Evolutionary conservation across 2,888 invertebrate genomes (phyloP), one percentile per base, ranked within the genome.

Genomic region (Ornithoptera priamus): DNA sequence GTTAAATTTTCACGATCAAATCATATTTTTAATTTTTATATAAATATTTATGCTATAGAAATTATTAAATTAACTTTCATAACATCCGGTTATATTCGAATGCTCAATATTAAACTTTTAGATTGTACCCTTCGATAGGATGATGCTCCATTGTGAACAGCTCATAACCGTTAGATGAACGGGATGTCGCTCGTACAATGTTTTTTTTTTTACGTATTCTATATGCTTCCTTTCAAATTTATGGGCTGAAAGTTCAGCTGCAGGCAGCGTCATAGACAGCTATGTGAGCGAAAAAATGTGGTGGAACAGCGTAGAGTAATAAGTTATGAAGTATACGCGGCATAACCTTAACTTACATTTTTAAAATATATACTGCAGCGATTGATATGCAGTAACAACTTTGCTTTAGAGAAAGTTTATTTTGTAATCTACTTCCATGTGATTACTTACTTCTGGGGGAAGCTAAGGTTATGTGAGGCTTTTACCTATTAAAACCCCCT

Each of bases 211-310:
- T 4, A 30, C 46, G 15, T 46, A 57, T 68, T 42, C 42, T 20
- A 66, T 58, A 62, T 22, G 36, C 62, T 62, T 59, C 65, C 50
- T 56, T 62, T 39, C 62, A 70, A 63, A 66, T 66, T 70, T 70
- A 70, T 66, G 22, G 59, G 62, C 62, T 36, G 36, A 46, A 59
- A 70, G 66, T 70, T 66, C 66, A 59, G 22, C 24, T 39, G 36
- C 69, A 70, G 69, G 50, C 36, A 24, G 59, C 53, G 61, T 65
- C 53, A 62, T 62, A 18, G 67, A 57, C 61, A 61, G 39, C 56
- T n/a, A 64, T 42, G 58, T 62, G 50, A n/a, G n/a, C 56, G 30
- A 66, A 61, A 62, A 56, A 56, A 42, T 6, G 10, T 53, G 20
- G n/a, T 56, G 20, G 20, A 17, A 18, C 39, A 46, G 12, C 15